phyloP scores from a whole-genome alignment of 2,888 invertebrate species.

The Caenorhabditis sp. region DNA sequence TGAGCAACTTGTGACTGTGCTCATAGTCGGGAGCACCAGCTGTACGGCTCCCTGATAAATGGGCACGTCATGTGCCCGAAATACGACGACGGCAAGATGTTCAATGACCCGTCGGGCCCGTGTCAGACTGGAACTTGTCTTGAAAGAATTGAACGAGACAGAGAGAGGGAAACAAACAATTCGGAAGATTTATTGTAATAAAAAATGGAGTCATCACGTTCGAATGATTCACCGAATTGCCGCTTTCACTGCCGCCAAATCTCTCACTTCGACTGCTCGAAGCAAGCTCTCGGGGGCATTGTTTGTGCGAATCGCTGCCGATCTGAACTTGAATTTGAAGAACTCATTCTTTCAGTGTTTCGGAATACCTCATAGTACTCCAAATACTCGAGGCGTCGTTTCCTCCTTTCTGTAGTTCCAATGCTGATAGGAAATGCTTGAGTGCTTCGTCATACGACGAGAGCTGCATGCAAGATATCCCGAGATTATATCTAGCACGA shows the following conservation, averaged over 20 bases:
- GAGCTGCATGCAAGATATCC: slow-evolving; percentile 97
- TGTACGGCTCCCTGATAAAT: slow-evolving; percentile 46
- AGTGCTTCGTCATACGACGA: slow-evolving; percentile 93
- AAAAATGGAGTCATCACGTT: neutral
- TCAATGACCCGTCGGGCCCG: slow-evolving; percentile 26
- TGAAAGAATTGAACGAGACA: no score
- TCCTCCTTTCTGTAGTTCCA: slow-evolving; percentile 92
- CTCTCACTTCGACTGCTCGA: slow-evolving; percentile 70
- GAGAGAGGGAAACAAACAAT: neutral
- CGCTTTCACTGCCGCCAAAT: slow-evolving; percentile 65
- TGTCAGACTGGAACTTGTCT: neutral
- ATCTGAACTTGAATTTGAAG: slow-evolving; percentile 72
- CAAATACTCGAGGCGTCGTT: slow-evolving; percentile 77
- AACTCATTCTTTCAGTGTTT: no score
- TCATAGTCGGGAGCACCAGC: slow-evolving; percentile 11
- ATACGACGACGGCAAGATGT: slow-evolving; percentile 18
- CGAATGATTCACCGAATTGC: slow-evolving; percentile 26
- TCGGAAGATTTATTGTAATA: neutral
- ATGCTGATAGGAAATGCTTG: slow-evolving; percentile 94
- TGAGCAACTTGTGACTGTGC: slow-evolving; percentile 44
- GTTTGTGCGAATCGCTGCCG: slow-evolving; percentile 74
- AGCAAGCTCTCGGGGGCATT: slow-evolving; percentile 64
- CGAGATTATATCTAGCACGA: slow-evolving; percentile 96
- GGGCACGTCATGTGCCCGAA: slow-evolving; percentile 31
- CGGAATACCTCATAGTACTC: slow-evolving; percentile 68